Evolutionary conservation across 1,140 invertebrate species (phyloP).

Genomic region (Hyles euphorbiae): DNA sequence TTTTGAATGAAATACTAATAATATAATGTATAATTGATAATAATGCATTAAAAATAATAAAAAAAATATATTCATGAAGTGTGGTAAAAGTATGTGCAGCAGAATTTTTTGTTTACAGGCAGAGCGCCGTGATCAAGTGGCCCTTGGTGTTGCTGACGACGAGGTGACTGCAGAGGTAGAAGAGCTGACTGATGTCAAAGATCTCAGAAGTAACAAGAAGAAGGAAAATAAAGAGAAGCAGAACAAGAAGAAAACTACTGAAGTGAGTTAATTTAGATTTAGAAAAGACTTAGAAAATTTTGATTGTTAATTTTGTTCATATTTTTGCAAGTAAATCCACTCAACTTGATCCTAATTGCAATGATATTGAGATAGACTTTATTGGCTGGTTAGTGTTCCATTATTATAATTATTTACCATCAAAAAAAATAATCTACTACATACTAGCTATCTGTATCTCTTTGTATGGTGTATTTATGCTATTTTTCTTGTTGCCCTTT

Average conservation of each 20-base stretch:
- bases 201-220: constrained; percentile 67
- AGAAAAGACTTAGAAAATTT: neutral
- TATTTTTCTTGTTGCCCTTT: too few relatives aligned
- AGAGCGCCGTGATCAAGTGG: constrained; percentile 56
- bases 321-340: neutral
- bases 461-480: too few relatives aligned
- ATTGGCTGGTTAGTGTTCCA: neutral
- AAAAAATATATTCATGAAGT: neutral
- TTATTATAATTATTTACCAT: neutral
- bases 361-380: neutral
- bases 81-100: neutral
- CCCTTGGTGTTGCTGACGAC: constrained; percentile 34
- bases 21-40: too few relatives aligned
- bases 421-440: neutral
- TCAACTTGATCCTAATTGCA: neutral
- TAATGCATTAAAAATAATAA: too few relatives aligned
- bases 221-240: constrained; percentile 71
- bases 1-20: too few relatives aligned
- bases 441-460: too few relatives aligned
- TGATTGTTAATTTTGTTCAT: neutral
- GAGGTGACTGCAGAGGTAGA: constrained; percentile 39
- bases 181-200: constrained; percentile 66
- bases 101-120: constrained; percentile 31
- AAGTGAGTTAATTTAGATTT: constrained; percentile 16
- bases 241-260: constrained; percentile 60